Conservation (phyloP, 2,113 vertebrate species). For the Chunga burmeisteri region DNA sequence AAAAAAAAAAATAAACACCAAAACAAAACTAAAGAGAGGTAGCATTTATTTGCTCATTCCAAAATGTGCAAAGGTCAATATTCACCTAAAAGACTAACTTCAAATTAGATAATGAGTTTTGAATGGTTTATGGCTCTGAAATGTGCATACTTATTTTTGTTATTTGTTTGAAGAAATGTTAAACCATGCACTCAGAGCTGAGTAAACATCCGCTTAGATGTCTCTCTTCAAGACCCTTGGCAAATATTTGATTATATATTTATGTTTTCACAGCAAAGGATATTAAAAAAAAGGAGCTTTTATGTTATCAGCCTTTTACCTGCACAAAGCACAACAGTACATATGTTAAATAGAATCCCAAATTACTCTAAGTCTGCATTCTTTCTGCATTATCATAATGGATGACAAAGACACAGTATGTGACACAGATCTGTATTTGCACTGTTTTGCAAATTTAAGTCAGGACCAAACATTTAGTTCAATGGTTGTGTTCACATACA, state of each 20-base stretch:
- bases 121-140: neutral
- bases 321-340: neutral
- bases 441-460: neutral
- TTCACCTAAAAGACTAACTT: neutral
- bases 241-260: neutral
- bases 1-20: neutral
- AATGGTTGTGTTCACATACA: neutral
- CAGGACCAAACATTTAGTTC: neutral
- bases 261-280: neutral
- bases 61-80: neutral
- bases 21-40: neutral
- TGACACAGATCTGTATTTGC: neutral
- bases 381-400: neutral
- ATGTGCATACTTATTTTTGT: neutral
- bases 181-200: neutral
- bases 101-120: neutral
- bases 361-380: neutral
- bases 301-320: neutral
- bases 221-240: neutral
- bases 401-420: neutral
- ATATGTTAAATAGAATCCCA: neutral
- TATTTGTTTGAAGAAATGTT: neutral
- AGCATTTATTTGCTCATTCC: neutral
- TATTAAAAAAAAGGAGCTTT: neutral
- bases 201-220: neutral